These are phyloP conservation scores for Noctua comes DNA, from an alignment of 2,888 invertebrate genomes.

Conservation along the genomic window DNA sequence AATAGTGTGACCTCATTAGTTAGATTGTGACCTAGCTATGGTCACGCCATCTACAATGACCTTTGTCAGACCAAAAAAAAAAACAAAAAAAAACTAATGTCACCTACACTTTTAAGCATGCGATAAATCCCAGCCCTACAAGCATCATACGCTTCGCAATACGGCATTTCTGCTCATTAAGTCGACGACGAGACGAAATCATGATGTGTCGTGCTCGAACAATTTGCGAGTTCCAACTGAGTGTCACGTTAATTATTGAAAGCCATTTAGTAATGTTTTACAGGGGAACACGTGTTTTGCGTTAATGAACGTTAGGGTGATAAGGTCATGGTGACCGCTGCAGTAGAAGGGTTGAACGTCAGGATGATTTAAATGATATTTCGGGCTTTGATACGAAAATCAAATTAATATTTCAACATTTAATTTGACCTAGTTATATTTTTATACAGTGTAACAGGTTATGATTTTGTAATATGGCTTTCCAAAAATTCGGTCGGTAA, in stretches of 20 bases:
- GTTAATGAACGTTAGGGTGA: conserved; percentile 4
- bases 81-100: neutral
- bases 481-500: neutral
- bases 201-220: conserved; percentile 73
- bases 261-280: conserved; percentile 65
- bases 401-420: neutral
- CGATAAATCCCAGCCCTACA: conserved; percentile 49
- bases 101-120: neutral
- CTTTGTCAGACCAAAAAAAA: neutral
- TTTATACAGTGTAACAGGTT: neutral
- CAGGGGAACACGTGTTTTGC: conserved; percentile 41
- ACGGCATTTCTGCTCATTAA: conserved; percentile 83
- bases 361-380: neutral
- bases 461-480: conserved; percentile 22
- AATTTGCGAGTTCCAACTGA: conserved; percentile 57
- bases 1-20: neutral
- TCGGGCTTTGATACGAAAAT: neutral
- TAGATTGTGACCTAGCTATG: neutral
- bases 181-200: conserved; percentile 80
- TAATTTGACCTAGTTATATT: neutral
- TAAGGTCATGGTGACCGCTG: neutral
- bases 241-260: conserved; percentile 66
- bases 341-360: neutral
- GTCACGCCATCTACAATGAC: neutral
- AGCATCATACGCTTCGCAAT: conserved; percentile 29